A percentile compares a stretch with the other conserved stretches of the same genome.
These are phyloP conservation scores for Cataglyphis albicans DNA, from an alignment of 2,888 invertebrate genomes.

Conservation along the genomic window DNA sequence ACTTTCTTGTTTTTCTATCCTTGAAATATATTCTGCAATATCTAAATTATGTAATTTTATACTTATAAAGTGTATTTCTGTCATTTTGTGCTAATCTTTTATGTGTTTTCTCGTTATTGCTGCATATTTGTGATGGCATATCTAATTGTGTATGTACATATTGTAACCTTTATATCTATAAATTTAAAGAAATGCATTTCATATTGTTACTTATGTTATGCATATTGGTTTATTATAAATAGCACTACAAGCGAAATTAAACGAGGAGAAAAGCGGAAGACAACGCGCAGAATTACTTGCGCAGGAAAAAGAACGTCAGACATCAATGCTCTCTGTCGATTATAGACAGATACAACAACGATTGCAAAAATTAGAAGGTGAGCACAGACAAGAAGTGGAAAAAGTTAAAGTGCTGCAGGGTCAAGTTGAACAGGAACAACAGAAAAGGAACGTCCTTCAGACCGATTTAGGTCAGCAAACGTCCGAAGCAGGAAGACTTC, in stretches of 20 bases:
- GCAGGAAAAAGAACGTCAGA: constrained; percentile 97
- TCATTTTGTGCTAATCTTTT: constrained; percentile 56
- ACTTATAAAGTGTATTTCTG: constrained; percentile 38
- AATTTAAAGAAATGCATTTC: constrained; percentile 36
- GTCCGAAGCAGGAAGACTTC: constrained; percentile 91
- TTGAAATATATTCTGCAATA: background rate
- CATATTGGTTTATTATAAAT: constrained; percentile 68
- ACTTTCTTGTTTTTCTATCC: background rate
- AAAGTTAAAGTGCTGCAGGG: constrained; percentile 93
- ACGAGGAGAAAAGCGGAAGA: constrained; percentile 95
- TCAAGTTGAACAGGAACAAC: constrained; percentile 96
- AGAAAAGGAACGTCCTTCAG: constrained; percentile 93
- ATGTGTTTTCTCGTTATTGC: constrained; percentile 49
- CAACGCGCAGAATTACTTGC: constrained; percentile 94
- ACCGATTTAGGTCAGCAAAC: constrained; percentile 92
- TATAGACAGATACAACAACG: constrained; percentile 97
- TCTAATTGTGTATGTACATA: constrained; percentile 68
- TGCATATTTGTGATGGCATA: constrained; percentile 62
- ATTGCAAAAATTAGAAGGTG: constrained; percentile 96
- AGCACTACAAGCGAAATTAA: constrained; percentile 96
- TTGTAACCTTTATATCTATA: constrained; percentile 9
- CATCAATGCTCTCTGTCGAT: constrained; percentile 97
- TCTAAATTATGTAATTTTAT: constrained; percentile 29
- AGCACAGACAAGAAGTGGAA: constrained; percentile 95
- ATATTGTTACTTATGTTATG: constrained; percentile 2